A percentile compares a stretch with the other conserved stretches of the same genome.
phyloP scores from a whole-genome alignment of 2,797 vertebrate species.

The Poeciliopsis turneri region DNA sequence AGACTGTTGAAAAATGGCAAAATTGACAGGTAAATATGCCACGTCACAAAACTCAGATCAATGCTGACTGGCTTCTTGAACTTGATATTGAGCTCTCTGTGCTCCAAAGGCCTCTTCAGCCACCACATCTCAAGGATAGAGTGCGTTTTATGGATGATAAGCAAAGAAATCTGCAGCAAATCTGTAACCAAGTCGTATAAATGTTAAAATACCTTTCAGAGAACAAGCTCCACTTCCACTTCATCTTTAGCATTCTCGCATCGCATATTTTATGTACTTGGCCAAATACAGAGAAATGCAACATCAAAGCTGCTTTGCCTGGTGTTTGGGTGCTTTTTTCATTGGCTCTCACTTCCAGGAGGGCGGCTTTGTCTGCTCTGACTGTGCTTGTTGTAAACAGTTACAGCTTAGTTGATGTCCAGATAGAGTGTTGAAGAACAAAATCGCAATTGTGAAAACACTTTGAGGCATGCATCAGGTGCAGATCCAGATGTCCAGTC shows the following conservation, averaged over 20 bases:
- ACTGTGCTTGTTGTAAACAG: background rate
- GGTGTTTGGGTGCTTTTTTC: background rate
- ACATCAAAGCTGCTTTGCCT: background rate
- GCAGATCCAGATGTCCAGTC: slow-evolving; percentile 62
- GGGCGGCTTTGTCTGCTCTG: background rate
- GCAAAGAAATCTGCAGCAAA: background rate
- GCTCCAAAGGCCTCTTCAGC: background rate
- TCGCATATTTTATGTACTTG: no score
- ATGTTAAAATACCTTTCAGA: background rate
- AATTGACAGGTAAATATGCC: background rate
- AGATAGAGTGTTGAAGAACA: slow-evolving; percentile 4
- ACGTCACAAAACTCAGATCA: background rate
- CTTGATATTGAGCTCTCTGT: background rate
- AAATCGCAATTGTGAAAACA: slow-evolving; percentile 22
- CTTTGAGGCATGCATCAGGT: slow-evolving; percentile 35
- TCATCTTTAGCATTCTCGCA: background rate
- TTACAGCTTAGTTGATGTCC: background rate
- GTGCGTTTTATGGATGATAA: background rate
- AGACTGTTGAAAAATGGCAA: background rate
- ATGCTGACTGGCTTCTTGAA: background rate
- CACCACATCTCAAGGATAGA: background rate
- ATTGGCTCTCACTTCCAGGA: background rate
- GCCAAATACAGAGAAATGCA: background rate
- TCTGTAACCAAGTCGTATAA: background rate
- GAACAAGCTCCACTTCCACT: background rate